Evolutionary conservation across 2,888 invertebrate genomes (phyloP).

Genomic region (Epinotia nisella): DNA sequence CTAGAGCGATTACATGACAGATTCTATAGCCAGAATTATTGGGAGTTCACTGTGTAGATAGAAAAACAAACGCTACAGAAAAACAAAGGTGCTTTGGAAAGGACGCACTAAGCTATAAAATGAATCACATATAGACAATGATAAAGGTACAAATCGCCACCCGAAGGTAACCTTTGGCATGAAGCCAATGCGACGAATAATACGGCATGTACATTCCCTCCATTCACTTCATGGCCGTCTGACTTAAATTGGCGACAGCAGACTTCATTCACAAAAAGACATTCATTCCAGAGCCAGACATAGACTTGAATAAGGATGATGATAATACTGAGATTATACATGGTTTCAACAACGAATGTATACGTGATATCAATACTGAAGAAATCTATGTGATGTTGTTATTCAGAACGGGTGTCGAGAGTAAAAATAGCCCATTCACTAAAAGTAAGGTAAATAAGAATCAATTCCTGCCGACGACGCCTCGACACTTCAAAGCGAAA

Average conservation of each 20-base stretch:
- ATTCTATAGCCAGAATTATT: too few species aligned
- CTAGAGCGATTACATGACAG: too few species aligned
- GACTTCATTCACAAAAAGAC: slow-evolving; percentile 36
- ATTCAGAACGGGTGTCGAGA: slow-evolving; percentile 56
- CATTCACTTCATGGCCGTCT: slow-evolving; percentile 22
- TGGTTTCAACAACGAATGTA: not conserved
- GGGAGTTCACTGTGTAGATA: too few species aligned
- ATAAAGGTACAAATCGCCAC: slow-evolving; percentile 27
- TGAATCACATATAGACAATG: slow-evolving; percentile 26
- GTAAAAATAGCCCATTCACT: slow-evolving; percentile 81
- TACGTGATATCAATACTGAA: slow-evolving; percentile 14
- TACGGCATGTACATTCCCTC: slow-evolving; percentile 20
- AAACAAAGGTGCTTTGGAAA: not conserved
- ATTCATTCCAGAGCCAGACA: slow-evolving; percentile 3
- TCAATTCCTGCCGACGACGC: slow-evolving; percentile 55
- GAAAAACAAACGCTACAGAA: not conserved
- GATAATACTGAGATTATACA: not conserved
- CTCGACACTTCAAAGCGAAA: slow-evolving; percentile 9
- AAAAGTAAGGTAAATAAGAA: slow-evolving; percentile 68
- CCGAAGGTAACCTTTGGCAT: slow-evolving; percentile 27
- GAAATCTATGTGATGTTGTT: slow-evolving; percentile 24
- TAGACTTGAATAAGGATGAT: not conserved
- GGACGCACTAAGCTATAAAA: slow-evolving; percentile 14
- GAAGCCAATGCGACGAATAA: slow-evolving; percentile 22
- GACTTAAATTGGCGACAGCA: slow-evolving; percentile 22